Conservation (phyloP, 2,888 invertebrate species). For the Dichetophora obliterata region DNA sequence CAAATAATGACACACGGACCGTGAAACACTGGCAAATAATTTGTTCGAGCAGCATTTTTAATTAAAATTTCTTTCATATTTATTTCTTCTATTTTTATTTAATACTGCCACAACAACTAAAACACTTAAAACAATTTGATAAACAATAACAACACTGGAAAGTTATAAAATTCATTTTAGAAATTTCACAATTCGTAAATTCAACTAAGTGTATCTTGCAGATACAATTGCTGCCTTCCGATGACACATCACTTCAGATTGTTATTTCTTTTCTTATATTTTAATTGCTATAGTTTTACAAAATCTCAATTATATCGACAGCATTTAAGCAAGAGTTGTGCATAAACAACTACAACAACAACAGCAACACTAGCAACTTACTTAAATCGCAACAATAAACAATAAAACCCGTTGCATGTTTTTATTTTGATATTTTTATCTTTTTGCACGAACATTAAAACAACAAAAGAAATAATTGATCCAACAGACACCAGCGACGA, state of each 20-base stretch:
- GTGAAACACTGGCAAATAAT: constrained; percentile 1
- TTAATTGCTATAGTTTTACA: background rate
- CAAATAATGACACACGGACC: background rate
- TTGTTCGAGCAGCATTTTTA: constrained; percentile 11
- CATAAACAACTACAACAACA: constrained; percentile 8
- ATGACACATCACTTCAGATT: constrained; percentile 19
- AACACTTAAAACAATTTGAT: background rate
- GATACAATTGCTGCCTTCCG: background rate
- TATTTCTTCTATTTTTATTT: background rate
- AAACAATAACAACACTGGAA: background rate
- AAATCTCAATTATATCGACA: constrained; percentile 15
- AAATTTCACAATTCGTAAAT: constrained; percentile 1
- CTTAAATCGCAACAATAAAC: background rate
- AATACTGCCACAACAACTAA: background rate
- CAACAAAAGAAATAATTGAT: constrained; percentile 35
- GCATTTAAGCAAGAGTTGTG: constrained; percentile 6
- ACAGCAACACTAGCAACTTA: background rate
- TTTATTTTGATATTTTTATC: too few species aligned
- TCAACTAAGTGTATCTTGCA: constrained; percentile 3
- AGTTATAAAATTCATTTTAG: background rate
- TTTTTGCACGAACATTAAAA: background rate
- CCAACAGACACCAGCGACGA: constrained; percentile 30
- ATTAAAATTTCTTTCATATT: constrained; percentile 1
- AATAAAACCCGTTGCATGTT: constrained; percentile 4
- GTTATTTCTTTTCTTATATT: background rate